Evolutionary conservation across 2,113 vertebrate genomes (phyloP), one percentile per base, ranked within the genome.

Genomic region (Deroptyus accipitrinus): DNA sequence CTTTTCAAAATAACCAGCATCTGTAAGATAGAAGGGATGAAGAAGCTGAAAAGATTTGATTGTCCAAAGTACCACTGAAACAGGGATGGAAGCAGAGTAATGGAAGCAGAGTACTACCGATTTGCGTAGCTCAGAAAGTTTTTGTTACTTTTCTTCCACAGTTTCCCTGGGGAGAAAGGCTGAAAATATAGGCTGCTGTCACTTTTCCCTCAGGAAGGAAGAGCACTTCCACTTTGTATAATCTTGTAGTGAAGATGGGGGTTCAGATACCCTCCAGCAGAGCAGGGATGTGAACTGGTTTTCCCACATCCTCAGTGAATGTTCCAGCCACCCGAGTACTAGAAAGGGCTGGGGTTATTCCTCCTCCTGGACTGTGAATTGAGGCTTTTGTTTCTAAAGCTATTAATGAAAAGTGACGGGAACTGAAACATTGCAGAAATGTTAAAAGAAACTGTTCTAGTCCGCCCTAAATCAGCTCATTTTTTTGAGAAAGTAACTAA

Each of bases 211-310:
- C 24, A 54, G 57, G 66, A 92, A 89, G 73, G 33, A 86, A 96
- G 42, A 84, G 14, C 55, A 55, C 61, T 92, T 95, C 66, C 84
- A 94, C 86, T 76, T 76, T 22, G 33, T 52, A 75, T 69, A 81
- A 92, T 85, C 52, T 64, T 4, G 1, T 16, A 73, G 66, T 41
- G 44, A 92, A 97, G 81, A 92, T 73, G 74, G 66, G 74, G 69
- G 62, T 79, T 95, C 81, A 85, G 91, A 95, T 69, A n/a, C 66
- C 74, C 76, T 88, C 0, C 0, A 55, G 93, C 77, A 90, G 74
- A 87, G 74, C 16, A 68, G 69, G 61, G 74, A 89, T 76, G 39
- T 69, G 77, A 92, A 95, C 91, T 79, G 74, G 89, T 96, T 95
- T 91, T 89, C 84, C 91, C 84, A 87, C 86, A 91, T 44, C 81